phyloP scores from a whole-genome alignment of 2,113 vertebrate species.

The Anolis sagrei region DNA sequence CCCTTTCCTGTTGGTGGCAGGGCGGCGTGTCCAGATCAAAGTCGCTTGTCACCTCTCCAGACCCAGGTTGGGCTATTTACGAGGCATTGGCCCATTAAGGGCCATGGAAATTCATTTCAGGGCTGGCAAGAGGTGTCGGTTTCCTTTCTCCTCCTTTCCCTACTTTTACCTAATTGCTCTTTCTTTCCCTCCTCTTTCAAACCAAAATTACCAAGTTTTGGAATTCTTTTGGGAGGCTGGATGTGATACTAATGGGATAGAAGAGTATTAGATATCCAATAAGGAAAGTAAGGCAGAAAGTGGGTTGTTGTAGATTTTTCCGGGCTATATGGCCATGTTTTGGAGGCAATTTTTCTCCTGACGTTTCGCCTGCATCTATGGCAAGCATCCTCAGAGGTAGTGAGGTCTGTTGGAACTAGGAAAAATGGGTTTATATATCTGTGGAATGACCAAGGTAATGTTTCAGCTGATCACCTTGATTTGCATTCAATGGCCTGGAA shows the following conservation, averaged over 20 bases:
- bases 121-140: conserved; percentile 69
- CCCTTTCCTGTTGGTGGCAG: conserved; percentile 79
- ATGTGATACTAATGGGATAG: too few species aligned
- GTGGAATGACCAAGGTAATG: too few species aligned
- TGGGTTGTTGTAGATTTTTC: too few species aligned
- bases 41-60: conserved; percentile 53
- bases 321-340: too few species aligned
- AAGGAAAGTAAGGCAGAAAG: background rate
- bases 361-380: too few species aligned
- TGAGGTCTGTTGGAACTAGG: too few species aligned
- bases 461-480: too few species aligned
- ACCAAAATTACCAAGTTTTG: background rate
- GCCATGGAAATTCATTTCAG: conserved; percentile 72
- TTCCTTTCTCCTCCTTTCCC: conserved; percentile 59
- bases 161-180: conserved; percentile 61
- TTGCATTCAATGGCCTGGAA: too few species aligned
- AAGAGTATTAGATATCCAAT: background rate
- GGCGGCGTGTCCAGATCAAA: conserved; percentile 83
- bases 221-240: background rate
- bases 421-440: too few species aligned
- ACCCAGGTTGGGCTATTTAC: conserved; percentile 62
- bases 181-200: background rate
- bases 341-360: too few species aligned
- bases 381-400: too few species aligned
- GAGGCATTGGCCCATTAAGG: conserved; percentile 75